Base-by-base conservation (phyloP, 2,113 vertebrate species). In the Podiceps cristatus region DNA sequence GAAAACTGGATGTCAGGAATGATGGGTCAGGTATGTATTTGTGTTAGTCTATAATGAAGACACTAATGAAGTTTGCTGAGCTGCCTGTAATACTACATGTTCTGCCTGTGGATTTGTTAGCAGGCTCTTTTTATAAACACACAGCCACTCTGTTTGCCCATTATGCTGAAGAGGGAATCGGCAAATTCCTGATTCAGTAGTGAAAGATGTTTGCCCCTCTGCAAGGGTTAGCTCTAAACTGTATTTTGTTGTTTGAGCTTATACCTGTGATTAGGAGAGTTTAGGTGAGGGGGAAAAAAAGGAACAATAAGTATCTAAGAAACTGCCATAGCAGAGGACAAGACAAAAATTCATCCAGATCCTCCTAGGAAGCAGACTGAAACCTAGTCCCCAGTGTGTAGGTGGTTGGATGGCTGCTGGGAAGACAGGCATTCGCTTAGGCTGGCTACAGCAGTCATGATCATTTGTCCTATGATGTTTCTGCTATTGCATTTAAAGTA, bases 141-240 rank as follows among this genome's bases (percentile, higher is more conserved):
- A 35, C 23, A 93, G 11, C 35, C 29, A 2, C 1, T 1, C 27
- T 55, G 13, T 92, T 78, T 77, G 11, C 8, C 28, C 1, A 0
- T 35, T 19, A 2, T 45, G 23, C 56, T 71, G 59, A 56, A 87
- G 63, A n/a, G 5, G 13, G 58, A 76, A 7, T 23, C 13, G 18
- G 22, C 31, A 80, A n/a, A 35, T 58, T 37, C 16, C 11, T 33
- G 22, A 13, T 14, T 72, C 24, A 24, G 53, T 23, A 53, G 23
- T 9, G 22, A 42, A 35, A 55, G 49, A 18, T 9, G n/a, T 33
- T 93, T 60, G 15, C 53, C 73, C 35, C 25, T 52, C 45, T 84
- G 33, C 5, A 69, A 29, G 13, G 20, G 20, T 72, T 79, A 33
- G 25, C 53, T 83, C 53, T 68, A 44, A 73, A 33, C 33, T 0